Base-by-base conservation (phyloP, 2,113 vertebrate species). In the Apus apus region DNA sequence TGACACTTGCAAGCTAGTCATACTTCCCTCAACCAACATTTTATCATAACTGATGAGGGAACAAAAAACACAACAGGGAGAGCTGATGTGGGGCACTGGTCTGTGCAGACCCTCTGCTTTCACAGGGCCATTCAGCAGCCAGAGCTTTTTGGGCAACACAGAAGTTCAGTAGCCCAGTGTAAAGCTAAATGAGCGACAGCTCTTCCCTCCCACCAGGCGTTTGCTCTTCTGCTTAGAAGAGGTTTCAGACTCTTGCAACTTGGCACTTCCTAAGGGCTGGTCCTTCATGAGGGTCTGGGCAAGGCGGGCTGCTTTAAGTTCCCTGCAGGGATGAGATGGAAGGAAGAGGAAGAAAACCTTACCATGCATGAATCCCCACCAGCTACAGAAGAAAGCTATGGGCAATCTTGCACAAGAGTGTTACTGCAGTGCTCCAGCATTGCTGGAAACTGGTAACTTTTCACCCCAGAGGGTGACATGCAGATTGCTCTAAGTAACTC, bases 291-390 rank as follows among this genome's bases (percentile, higher is more conserved):
- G 98, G 72, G 94, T 94, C 67, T 98, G 98, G 46, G 98, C 98
- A 91, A 98, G 95, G 29, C 99, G 98, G 51, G 98, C 98, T 93
- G 99, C 98, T 96, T 98, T 97, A 70, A 99, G 98, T 97, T 99
- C 98, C 94, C 99, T 99, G 96, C 65, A 94, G 80, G 12, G 68
- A 22, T 73, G 9, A 92, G 32, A 95, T 0, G 5, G 73, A 89
- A 26, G 48, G 29, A 70, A 93, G 58, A 89, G 54, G 43, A 91
- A 88, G 61, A 93, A 85, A 79, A 71, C 29, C 13, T 23, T 0
- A 17, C 84, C 68, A 89, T 14, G 34, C 15, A 13, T 4, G 13
- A 82, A 34, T 46, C 27, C 57, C n/a, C 64, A 32, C 4, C 54
- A 88, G 53, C 53, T 84, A n/a, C 56, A 68, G 65, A 84, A 65